Evolutionary conservation across 1,140 invertebrate species (phyloP), one percentile per base, ranked within the genome.

Genomic region (Tenebrio molitor): DNA sequence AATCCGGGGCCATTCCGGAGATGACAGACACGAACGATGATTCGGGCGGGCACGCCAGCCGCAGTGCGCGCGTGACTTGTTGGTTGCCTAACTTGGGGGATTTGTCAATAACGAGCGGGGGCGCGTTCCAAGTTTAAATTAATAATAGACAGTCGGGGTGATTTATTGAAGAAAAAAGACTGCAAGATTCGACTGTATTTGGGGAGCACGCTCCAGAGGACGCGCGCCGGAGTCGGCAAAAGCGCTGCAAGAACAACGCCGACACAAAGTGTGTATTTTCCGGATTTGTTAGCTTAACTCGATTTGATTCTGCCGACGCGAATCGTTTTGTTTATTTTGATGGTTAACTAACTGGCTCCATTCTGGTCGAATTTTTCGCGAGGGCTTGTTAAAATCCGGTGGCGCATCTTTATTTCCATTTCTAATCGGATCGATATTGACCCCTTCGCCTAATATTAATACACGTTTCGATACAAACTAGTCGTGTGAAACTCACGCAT

Each of bases 241-340:
- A 44, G 41, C 16, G 14, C 41, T 44, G 14, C 41, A 44, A 44
- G 41, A 14, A 16, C 41, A 44, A 16, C 41, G 41, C 12, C 36
- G n/a, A n/a, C n/a, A n/a, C n/a, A n/a, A n/a, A 33, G 29, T 39
- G 39, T 42, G 39, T 42, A 42, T 42, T 42, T 42, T 46, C 44
- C 15, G 44, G 44, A 19, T 46, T 46, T 46, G 44, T 46, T 46
- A 10, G 44, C 8, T 19, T 19, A 46, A 46, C 44, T 44, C 2
- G 41, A 44, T 44, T 44, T 44, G 36, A 39, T 3, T n/a, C 14
- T 39, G 36, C 10, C 2, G 14, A 4, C 2, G 36, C 15, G 25
- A 29, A 29, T 29, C 25, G 25, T 44, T 44, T 44, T 44, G 16
- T 44, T 17, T 14, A 44, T 44, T 44, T 14, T 44, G 41, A 44